Evolutionary conservation across 2,113 vertebrate genomes (phyloP), one percentile per base, ranked within the genome.

Genomic region (Platanista minor): DNA sequence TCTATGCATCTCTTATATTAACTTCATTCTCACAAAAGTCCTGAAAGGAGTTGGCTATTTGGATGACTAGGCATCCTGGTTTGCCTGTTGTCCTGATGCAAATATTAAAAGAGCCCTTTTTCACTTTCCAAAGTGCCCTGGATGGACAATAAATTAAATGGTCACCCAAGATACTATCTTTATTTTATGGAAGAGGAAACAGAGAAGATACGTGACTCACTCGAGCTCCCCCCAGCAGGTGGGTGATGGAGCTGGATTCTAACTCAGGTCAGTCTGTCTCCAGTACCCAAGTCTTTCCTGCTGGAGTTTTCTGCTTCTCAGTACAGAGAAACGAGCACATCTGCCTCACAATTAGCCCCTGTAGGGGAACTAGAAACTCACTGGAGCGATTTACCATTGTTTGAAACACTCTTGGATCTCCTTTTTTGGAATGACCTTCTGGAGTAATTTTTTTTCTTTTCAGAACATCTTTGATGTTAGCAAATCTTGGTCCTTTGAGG

Each of bases 401-500:
- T 77, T 39, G 13, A 31, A 72, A 64, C 23, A 41, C 27, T 54
- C 67, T 78, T 29, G 7, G 49, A 77, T 59, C 52, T 67, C 5
- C 0, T 71, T 14, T 61, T 74, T 78, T 46, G 25, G 80, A 87
- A 86, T 75, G 78, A 59, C 33, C 8, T 92, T 91, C 52, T 11
- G 67, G 64, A n/a, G 52, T 81, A 49, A 41, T 94, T 49, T 59
- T 11, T 11, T 25, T 23, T 52, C 33, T 49, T 74, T 61, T 43
- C 10, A 77, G 78, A 80, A 17, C 27, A 72, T 54, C 49, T 72
- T 62, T 61, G 54, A 43, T 94, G 31, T 74, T 75, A 15, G 57
- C 31, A 52, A 91, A 61, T 89, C 46, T 66, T 83, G 41, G 49
- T 86, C 25, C 46, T 91, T 91, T 69, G 17, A 66, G 33, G 61